Percentiles rank a stretch among this genome's conserved stretches.
phyloP scores from a whole-genome alignment of 2,797 vertebrate species.

The Spheniscus humboldti region DNA sequence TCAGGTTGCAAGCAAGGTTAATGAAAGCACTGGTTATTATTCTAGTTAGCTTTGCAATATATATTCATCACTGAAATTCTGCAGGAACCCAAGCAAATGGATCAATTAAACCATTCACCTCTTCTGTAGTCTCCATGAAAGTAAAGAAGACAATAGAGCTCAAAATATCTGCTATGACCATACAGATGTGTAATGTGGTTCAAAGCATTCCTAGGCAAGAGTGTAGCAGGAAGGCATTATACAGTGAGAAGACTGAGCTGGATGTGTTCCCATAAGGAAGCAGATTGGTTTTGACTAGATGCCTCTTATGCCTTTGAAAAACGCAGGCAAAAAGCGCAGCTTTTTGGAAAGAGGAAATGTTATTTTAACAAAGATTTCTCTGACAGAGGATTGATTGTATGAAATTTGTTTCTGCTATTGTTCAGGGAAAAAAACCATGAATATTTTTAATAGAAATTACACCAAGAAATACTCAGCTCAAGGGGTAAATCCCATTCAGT shows the following conservation, averaged over 20 bases:
- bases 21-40: background rate
- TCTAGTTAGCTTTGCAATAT: background rate
- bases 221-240: background rate
- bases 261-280: background rate
- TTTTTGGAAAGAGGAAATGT: background rate
- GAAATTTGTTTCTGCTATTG: background rate
- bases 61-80: background rate
- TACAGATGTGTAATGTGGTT: background rate
- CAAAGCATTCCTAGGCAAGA: background rate
- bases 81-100: background rate
- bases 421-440: background rate
- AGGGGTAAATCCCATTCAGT: background rate
- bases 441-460: background rate
- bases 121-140: background rate
- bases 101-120: background rate
- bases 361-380: background rate
- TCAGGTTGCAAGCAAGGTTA: background rate
- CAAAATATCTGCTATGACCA: background rate
- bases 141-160: background rate
- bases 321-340: background rate
- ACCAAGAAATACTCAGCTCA: background rate
- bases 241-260: background rate
- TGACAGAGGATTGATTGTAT: background rate
- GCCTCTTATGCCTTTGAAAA: background rate
- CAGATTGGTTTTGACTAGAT: background rate